These are phyloP conservation scores for Plectrocnemia conspersa DNA, from an alignment of 1,140 invertebrate genomes.

Conservation along the genomic window DNA sequence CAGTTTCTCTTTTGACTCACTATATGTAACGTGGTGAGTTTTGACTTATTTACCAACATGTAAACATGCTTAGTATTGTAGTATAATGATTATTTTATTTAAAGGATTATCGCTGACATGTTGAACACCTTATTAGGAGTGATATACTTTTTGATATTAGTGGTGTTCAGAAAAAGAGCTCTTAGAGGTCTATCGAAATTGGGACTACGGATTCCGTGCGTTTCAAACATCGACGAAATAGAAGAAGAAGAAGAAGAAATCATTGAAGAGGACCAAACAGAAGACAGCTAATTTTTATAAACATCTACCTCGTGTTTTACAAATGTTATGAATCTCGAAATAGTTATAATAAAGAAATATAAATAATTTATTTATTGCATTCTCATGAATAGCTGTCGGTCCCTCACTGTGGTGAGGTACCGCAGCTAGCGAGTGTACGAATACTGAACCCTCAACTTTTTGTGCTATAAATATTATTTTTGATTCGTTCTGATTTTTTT, in stretches of 20 bases:
- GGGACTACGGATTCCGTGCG: conserved; percentile 42
- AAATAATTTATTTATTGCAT: too few species aligned
- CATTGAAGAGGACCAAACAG: conserved; percentile 27
- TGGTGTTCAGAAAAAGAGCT: conserved; percentile 56
- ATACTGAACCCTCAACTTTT: too few species aligned
- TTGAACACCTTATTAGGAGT: conserved; percentile 63
- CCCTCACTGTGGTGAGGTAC: too few species aligned
- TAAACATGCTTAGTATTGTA: too few species aligned
- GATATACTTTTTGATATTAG: conserved; percentile 60
- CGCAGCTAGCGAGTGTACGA: too few species aligned
- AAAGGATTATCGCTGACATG: conserved; percentile 59
- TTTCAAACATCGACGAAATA: conserved; percentile 49
- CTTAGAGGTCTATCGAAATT: conserved; percentile 49
- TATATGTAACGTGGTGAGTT: conserved; percentile 46
- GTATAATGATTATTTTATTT: conserved; percentile 34
- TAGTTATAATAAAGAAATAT: too few species aligned
- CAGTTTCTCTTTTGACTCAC: conserved; percentile 45
- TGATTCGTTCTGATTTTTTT: too few species aligned
- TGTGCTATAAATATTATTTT: too few species aligned
- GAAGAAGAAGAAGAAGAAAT: conserved; percentile 53
- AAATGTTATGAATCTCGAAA: too few species aligned
- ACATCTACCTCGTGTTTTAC: too few species aligned
- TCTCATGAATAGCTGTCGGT: too few species aligned
- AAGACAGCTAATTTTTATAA: too few species aligned
- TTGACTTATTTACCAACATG: neutral